These are phyloP conservation scores for Botia kubotai DNA, from an alignment of 2,797 vertebrate species.

Conservation along the genomic window DNA sequence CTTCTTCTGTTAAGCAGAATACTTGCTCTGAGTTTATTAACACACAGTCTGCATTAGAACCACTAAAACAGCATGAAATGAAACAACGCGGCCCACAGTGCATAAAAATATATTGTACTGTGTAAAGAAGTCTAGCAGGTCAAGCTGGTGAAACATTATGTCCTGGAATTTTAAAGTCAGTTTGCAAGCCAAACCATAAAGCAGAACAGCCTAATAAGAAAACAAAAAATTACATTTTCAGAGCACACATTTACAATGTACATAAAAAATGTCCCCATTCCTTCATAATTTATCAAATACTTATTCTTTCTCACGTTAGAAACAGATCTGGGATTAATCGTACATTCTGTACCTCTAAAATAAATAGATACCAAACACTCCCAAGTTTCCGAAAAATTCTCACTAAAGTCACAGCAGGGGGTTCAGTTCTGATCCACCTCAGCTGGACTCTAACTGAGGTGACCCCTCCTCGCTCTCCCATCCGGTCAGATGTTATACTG, in stretches of 20 bases:
- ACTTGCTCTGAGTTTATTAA: no score
- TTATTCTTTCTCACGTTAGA: not conserved
- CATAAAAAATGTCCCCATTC: not conserved
- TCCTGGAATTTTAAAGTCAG: not conserved
- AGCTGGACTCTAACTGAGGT: conserved; percentile 2
- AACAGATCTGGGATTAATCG: not conserved
- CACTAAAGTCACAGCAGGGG: not conserved
- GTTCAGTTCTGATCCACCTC: conserved; percentile 12
- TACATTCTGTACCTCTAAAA: conserved; percentile 4
- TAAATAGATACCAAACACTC: not conserved
- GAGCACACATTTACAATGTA: not conserved
- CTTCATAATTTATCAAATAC: not conserved
- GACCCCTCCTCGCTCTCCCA: not conserved
- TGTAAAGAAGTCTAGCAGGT: not conserved
- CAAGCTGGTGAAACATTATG: not conserved
- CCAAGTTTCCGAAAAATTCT: conserved; percentile 11
- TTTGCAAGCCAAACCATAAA: not conserved
- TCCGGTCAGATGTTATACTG: conserved; percentile 2
- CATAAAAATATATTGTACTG: not conserved
- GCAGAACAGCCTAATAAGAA: not conserved
- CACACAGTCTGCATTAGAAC: no score
- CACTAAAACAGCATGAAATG: no score
- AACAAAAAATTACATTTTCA: not conserved
- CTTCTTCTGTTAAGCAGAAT: no score
- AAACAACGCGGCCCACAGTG: no score